Evolutionary conservation across 2,113 vertebrate genomes (phyloP).

Genomic region (Setophaga coronata): DNA sequence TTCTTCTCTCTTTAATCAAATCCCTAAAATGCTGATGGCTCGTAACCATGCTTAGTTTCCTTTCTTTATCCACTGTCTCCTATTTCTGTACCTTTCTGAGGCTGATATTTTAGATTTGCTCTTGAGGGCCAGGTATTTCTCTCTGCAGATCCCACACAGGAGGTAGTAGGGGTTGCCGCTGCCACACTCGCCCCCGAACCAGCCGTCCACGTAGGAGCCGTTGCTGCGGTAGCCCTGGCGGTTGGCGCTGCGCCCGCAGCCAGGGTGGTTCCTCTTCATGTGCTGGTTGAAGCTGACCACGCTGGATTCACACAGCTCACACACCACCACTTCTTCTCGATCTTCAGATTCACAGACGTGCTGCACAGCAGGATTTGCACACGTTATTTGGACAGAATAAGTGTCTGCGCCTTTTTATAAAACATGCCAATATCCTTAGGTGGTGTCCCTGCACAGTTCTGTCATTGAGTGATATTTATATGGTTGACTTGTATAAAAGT

Average conservation of each 20-base stretch:
- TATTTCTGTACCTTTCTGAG: constrained; percentile 85
- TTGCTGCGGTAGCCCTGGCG: constrained; percentile 97
- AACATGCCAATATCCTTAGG: neutral
- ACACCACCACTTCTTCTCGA: constrained; percentile 93
- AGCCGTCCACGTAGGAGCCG: constrained; percentile 96
- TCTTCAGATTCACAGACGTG: constrained; percentile 96
- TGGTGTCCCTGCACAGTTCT: neutral
- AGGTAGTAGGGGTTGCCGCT: constrained; percentile 97
- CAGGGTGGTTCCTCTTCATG: constrained; percentile 96
- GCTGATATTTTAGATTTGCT: constrained; percentile 86
- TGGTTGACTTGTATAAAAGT: neutral
- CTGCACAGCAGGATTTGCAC: constrained; percentile 70
- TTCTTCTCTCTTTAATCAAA: neutral
- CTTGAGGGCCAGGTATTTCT: constrained; percentile 92
- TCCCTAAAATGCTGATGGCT: neutral
- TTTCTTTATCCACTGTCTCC: neutral
- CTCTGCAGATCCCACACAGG: constrained; percentile 90
- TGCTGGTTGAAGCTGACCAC: constrained; percentile 97
- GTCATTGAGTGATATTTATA: neutral
- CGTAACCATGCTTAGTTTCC: neutral
- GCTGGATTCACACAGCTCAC: constrained; percentile 92
- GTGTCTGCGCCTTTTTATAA: neutral
- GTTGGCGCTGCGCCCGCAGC: constrained; percentile 94
- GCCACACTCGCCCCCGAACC: constrained; percentile 97
- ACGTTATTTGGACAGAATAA: neutral